Percentiles rank a stretch among this genome's conserved stretches.
These are phyloP conservation scores for Laterallus jamaicensis DNA, from an alignment of 2,113 vertebrate genomes.

Conservation along the genomic window DNA sequence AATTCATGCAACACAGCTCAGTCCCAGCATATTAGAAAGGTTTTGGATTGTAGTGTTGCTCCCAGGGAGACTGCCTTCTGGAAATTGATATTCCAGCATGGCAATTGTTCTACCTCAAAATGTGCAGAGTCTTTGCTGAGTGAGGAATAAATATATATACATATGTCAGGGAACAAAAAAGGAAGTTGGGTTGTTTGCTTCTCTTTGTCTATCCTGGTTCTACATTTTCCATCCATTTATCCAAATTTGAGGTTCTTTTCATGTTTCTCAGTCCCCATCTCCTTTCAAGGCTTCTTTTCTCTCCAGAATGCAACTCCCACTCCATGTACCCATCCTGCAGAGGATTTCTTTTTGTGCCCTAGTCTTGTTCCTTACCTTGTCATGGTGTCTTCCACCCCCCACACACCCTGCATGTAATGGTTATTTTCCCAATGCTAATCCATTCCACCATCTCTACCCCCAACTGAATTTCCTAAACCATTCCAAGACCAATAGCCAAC, in stretches of 20 bases:
- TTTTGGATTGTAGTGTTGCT: neutral
- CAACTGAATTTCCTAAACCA: neutral
- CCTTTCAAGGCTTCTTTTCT: neutral
- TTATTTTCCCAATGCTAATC: neutral
- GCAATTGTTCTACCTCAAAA: neutral
- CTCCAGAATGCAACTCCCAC: neutral
- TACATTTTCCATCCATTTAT: neutral
- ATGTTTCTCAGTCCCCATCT: neutral
- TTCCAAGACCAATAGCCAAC: neutral
- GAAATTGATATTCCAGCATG: conserved; percentile 14
- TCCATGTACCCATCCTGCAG: neutral
- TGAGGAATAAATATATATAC: neutral
- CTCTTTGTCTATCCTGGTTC: neutral
- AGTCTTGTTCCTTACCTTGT: neutral
- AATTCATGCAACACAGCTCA: neutral
- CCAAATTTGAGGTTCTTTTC: neutral
- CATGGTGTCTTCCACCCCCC: neutral
- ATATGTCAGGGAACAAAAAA: neutral
- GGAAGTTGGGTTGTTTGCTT: neutral
- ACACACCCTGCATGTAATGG: neutral
- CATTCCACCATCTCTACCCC: neutral
- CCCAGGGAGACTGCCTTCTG: neutral
- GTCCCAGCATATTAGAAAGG: neutral
- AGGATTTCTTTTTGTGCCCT: neutral
- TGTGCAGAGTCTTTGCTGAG: neutral